Base-by-base conservation (phyloP, 2,888 invertebrate species). In the Syritta pipiens region DNA sequence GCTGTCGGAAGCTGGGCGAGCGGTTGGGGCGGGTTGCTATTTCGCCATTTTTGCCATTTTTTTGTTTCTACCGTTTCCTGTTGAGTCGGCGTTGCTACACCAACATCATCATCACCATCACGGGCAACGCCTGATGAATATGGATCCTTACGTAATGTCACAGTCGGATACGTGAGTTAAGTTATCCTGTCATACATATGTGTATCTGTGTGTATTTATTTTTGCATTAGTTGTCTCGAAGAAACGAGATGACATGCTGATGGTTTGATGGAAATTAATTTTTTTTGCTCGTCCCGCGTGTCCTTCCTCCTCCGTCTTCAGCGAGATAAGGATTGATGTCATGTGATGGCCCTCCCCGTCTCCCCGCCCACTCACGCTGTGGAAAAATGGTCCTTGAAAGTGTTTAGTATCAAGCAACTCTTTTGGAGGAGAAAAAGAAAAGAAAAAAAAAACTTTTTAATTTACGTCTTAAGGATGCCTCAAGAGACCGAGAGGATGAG, bases 231-330 rank as follows among this genome's bases (percentile, higher is more conserved):
- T 60, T 53, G 28, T 35, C 57, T 28, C 10, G 28, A 12, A 35
- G 37, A 37, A 46, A 63, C 62, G 53, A 46, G 42, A 71, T 53
- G 46, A 46, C 62, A 62, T 37, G 53, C 35, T 48, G 53, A 46
- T 48, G 62, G 44, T 35, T 14, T 72, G 49, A 63, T 57, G 72
- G 55, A 72, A 59, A 72, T 72, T 49, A 63, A 40, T 48, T 53
- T 53, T 40, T 67, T 57, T 49, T 42, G 22, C 57, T 19, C 20
- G 14, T 17, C 17, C 17, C 7, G 5, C 49, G 35, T 35, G 46
- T 53, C 51, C 22, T 35, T 51, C 12, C 35, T 20, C 44, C 40
- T 49, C 42, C n/a, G n/a, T n/a, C 49, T 59, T 59, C 42, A 28
- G 14, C 10, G 9, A 7, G 35, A 40, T 30, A 49, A 9, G 9